Base-by-base conservation (phyloP, 1,140 invertebrate genomes). In the Ganaspis sp. region DNA sequence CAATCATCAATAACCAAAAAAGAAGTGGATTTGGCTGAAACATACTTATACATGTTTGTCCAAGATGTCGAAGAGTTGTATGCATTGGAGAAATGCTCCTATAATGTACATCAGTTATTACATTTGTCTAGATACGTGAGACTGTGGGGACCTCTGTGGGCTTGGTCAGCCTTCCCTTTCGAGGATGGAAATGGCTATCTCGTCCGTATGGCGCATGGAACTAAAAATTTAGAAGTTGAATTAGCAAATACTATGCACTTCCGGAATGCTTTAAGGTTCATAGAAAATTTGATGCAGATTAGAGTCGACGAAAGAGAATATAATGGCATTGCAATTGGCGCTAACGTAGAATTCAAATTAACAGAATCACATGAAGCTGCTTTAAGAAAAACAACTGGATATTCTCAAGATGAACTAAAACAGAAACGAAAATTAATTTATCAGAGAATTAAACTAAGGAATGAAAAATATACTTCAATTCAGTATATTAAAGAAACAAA, bases 131-230 rank as follows among this genome's bases (percentile, higher is more conserved):
- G n/a, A 45, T 0, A 11, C 15, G 45, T 72, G 0, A 23, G 45
- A 53, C 1, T 19, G 15, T 72, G 45, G 42, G 71, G 45, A 34
- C 71, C 71, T 8, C 9, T 53, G 15, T 53, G 23, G 42, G 45
- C 23, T 5, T 72, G 42, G 40, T 72, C 71, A 26, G 45, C 42
- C 5, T 72, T 72, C n/a, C 71, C 71, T 0, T 72, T 72, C 29
- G 71, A 72, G 15, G 45, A 72, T 29, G 42, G 42, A 34, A 72
- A 72, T 72, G 71, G 71, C 3, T 54, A 40, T 26, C 17, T 54
- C 2, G 23, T 23, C 11, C 53, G 45, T 34, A 53, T 54, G 4
- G 29, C 9, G 3, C 71, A 72, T 17, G 71, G 71, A 0, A 9
- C 71, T 1, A 26, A 26, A 17, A 72, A 49, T 34, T 15, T 72